Evolutionary conservation across 2,797 vertebrate species (phyloP).

Genomic region (Phrynocephalus vlangalii): DNA sequence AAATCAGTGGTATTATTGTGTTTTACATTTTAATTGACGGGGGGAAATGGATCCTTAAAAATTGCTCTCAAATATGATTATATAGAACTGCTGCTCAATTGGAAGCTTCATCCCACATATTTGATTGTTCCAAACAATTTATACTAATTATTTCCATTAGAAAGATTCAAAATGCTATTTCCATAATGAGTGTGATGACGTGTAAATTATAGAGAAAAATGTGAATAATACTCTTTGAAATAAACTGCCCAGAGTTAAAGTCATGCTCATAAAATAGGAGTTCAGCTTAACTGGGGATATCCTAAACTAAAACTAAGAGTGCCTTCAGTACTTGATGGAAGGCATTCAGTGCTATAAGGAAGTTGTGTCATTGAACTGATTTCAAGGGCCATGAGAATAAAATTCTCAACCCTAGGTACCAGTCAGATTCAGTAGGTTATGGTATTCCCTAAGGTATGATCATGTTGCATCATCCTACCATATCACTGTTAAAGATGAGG

Average conservation of each 20-base stretch:
- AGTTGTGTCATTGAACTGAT: not conserved
- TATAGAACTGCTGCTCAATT: conserved; percentile 23
- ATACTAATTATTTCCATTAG: conserved; percentile 43
- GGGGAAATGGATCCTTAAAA: conserved; percentile 33
- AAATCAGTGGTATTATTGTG: conserved; percentile 33
- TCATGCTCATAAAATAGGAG: conserved; percentile 10
- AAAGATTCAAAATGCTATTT: conserved; percentile 16
- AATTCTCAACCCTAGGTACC: too few relatives aligned
- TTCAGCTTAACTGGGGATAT: not conserved
- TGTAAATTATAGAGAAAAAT: conserved; percentile 38
- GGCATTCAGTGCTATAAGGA: not conserved
- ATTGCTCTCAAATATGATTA: conserved; percentile 37
- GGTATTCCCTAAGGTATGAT: too few relatives aligned
- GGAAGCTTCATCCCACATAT: conserved; percentile 39
- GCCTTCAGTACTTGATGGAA: not conserved
- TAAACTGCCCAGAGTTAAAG: conserved; percentile 15
- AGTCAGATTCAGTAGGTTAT: too few relatives aligned
- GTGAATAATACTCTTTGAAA: conserved; percentile 14
- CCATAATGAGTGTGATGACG: conserved; percentile 31
- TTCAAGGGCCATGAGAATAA: not conserved
- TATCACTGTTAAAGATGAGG: too few relatives aligned
- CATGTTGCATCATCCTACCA: too few relatives aligned
- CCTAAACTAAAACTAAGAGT: not conserved
- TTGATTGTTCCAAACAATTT: conserved; percentile 38
- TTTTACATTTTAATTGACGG: conserved; percentile 32